Base-by-base conservation (phyloP, 1,140 invertebrate species). In the Metopolophium dirhodum region DNA sequence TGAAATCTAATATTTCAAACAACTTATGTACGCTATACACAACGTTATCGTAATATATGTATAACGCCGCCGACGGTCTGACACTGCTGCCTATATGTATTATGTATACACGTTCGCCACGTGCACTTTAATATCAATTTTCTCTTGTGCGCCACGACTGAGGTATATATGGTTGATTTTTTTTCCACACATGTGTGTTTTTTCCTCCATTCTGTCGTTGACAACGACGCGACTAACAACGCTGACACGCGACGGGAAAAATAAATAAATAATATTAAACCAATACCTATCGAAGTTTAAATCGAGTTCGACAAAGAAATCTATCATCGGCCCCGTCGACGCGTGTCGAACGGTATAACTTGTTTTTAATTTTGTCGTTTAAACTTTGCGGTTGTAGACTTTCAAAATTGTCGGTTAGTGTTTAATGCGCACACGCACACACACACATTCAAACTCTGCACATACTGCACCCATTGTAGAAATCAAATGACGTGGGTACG, bases 261-360 rank as follows among this genome's bases (percentile, higher is more conserved):
- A 51, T 41, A 30, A 68, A 68, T 61, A 90, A 90, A 90, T 57
- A 90, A 90, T 61, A 30, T 90, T 41, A 51, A 68, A 45, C 35
- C 23, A 57, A 35, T 68, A 77, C n/a, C 30, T 77, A 9, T 37
- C 6, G 30, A 90, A 90, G 89, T 90, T 90, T 47, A 90, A 90
- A 90, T 90, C 89, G 89, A 90, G 54, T 90, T 90, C 57, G 11
- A n/a, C 37, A 30, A 90, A 90, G 54, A 90, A 90, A 90, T 90
- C 30, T 68, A 90, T 90, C 89, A 68, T 68, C 23, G 20, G 61
- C 1, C 89, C 54, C 54, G 26, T 90, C 57, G n/a, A 47, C 37
- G 54, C 54, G 11, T 4, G 35, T 18, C 1, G 51, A 57, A 41
- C 35, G 23, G 8, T 35, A 57, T 89, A 68, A 30, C 20, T 68